These are phyloP conservation scores for Chaenogobius annularis DNA, from an alignment of 2,113 vertebrate genomes.

Conservation along the genomic window DNA sequence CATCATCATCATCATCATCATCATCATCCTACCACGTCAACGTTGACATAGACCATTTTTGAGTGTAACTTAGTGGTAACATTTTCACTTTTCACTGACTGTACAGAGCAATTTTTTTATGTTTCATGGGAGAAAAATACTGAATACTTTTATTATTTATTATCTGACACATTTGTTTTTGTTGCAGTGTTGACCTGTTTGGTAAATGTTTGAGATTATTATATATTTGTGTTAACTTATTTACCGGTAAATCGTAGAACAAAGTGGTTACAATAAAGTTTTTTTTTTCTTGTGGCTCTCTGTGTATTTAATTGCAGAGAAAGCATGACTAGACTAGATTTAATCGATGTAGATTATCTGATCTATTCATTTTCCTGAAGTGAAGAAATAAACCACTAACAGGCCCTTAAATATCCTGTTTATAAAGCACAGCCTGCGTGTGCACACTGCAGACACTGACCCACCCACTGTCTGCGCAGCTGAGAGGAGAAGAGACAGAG, in stretches of 20 bases:
- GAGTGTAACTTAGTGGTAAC: background rate
- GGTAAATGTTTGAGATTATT: background rate
- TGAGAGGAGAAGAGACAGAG: too few species aligned
- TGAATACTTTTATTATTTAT: background rate
- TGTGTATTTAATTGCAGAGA: background rate
- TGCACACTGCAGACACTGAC: too few species aligned
- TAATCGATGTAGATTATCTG: too few species aligned
- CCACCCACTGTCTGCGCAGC: too few species aligned
- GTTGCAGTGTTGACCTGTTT: background rate
- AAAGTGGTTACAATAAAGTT: background rate
- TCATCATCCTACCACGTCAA: background rate
- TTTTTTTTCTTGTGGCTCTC: background rate
- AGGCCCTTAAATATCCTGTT: too few species aligned
- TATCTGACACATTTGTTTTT: background rate
- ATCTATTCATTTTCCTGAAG: too few species aligned
- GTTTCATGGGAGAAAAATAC: background rate
- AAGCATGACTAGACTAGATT: too few species aligned
- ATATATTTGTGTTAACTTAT: conserved; percentile 2
- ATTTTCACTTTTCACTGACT: background rate
- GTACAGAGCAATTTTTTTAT: background rate
- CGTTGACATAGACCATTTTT: background rate
- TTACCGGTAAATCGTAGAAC: background rate
- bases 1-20: background rate
- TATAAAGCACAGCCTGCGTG: too few species aligned
- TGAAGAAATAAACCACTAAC: too few species aligned